Evolutionary conservation across 2,113 vertebrate species (phyloP).

Genomic region (Rousettus leschenaultii): DNA sequence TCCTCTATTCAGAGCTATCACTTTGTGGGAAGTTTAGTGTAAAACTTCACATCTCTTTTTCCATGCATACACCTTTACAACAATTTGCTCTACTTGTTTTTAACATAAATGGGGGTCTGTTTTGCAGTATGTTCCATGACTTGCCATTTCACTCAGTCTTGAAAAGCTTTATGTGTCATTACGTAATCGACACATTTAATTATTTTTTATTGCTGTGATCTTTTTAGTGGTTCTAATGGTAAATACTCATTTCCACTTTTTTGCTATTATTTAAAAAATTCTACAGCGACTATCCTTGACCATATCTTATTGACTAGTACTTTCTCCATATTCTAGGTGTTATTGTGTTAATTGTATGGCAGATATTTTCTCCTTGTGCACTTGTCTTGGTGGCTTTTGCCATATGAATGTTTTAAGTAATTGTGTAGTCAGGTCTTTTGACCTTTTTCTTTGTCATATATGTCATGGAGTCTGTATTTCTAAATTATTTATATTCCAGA

Average conservation of each 20-base stretch:
- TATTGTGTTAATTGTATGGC: neutral
- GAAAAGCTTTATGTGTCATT: neutral
- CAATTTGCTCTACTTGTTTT: neutral
- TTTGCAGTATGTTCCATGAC: neutral
- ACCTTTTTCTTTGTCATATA: constrained; percentile 27
- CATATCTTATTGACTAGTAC: constrained; percentile 30
- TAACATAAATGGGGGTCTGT: neutral
- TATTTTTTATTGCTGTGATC: constrained; percentile 5
- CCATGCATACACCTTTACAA: neutral
- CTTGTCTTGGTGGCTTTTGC: constrained; percentile 18
- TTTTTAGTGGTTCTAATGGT: constrained; percentile 18
- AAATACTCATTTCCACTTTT: constrained; percentile 7
- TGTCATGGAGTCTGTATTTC: constrained; percentile 33
- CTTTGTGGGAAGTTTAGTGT: neutral
- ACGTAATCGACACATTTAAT: neutral
- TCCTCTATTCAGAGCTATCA: neutral
- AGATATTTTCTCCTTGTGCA: neutral
- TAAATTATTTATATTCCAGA: constrained; percentile 33
- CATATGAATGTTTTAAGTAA: constrained; percentile 43
- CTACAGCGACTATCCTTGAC: neutral
- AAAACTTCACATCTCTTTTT: neutral
- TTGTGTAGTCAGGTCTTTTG: constrained; percentile 4
- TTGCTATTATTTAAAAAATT: neutral
- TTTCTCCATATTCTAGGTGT: neutral
- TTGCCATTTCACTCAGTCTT: neutral